Evolutionary conservation across 2,797 vertebrate genomes (phyloP).

Genomic region (Pseudopleuronectes americanus): DNA sequence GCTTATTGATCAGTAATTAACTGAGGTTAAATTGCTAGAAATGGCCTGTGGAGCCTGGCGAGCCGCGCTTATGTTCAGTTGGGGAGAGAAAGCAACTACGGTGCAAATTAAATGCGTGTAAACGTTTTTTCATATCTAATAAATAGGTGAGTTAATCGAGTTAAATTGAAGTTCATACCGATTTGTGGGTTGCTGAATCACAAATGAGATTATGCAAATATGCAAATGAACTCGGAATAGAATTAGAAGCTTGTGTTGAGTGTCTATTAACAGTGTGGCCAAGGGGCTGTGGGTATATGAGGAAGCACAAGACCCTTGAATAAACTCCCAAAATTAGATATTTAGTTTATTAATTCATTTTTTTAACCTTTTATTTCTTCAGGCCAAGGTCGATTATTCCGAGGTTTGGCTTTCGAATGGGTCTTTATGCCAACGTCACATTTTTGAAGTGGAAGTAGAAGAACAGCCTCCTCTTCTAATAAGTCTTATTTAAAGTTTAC

Average conservation of each 20-base stretch:
- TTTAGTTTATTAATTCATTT: no score
- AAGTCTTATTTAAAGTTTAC: no score
- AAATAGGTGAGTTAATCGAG: slow-evolving; percentile 11
- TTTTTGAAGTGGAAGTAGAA: no score
- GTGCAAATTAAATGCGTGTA: slow-evolving; percentile 38
- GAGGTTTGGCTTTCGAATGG: no score
- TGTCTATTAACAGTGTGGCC: slow-evolving; percentile 4
- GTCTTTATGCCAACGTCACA: no score
- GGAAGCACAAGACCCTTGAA: no score
- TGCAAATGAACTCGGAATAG: slow-evolving; percentile 21
- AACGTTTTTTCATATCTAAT: slow-evolving; percentile 25
- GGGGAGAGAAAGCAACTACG: slow-evolving; percentile 8
- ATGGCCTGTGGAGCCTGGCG: slow-evolving; percentile 24
- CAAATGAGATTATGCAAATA: slow-evolving; percentile 35
- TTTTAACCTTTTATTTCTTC: no score
- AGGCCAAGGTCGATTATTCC: no score
- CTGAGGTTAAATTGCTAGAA: slow-evolving; percentile 45
- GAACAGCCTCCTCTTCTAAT: no score
- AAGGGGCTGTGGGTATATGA: neutral
- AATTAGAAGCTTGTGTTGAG: neutral
- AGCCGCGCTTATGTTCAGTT: slow-evolving; percentile 19
- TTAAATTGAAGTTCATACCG: slow-evolving; percentile 14
- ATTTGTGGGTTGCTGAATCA: slow-evolving; percentile 18
- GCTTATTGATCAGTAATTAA: slow-evolving; percentile 68
- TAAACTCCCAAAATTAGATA: no score